phyloP scores from a whole-genome alignment of 2,797 vertebrate species.

The Hipposideros larvatus region DNA sequence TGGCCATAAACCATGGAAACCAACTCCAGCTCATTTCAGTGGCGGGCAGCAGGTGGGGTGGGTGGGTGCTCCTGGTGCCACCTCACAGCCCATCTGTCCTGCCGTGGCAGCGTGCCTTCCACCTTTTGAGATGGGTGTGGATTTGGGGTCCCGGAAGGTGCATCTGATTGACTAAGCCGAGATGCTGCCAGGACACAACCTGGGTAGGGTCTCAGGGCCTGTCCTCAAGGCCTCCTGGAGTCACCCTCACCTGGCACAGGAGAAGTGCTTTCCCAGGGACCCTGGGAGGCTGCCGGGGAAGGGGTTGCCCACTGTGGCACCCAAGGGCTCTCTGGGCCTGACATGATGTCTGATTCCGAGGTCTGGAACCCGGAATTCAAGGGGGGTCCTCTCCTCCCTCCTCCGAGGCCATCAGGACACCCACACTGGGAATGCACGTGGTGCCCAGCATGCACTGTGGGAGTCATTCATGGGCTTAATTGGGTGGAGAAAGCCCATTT shows the following conservation, averaged over 20 bases:
- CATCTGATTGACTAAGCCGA: not conserved
- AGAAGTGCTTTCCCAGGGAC: not conserved
- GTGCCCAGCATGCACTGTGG: rapidly evolving
- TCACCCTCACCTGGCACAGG: rapidly evolving
- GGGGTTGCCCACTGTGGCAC: rapidly evolving
- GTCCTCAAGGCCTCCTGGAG: not conserved
- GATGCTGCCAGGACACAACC: not conserved
- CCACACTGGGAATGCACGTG: no score
- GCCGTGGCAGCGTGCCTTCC: rapidly evolving
- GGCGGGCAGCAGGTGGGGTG: not conserved
- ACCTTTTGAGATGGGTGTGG: rapidly evolving
- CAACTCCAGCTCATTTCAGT: not conserved
- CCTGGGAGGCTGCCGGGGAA: not conserved
- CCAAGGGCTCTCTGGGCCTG: no score
- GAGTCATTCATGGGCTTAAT: constrained; percentile 62
- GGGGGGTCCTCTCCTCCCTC: rapidly evolving
- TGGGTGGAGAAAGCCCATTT: constrained; percentile 69
- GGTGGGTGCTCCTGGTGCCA: rapidly evolving
- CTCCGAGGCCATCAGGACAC: rapidly evolving
- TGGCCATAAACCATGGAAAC: not conserved
- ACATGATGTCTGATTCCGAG: not conserved
- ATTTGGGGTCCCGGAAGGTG: not conserved
- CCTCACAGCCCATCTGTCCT: no score
- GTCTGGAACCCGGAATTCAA: not conserved
- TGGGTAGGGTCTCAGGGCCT: not conserved